Percentiles rank a stretch among this genome's conserved stretches.
Conservation (phyloP, 2,113 vertebrate genomes). For the Glaucomys volans region DNA sequence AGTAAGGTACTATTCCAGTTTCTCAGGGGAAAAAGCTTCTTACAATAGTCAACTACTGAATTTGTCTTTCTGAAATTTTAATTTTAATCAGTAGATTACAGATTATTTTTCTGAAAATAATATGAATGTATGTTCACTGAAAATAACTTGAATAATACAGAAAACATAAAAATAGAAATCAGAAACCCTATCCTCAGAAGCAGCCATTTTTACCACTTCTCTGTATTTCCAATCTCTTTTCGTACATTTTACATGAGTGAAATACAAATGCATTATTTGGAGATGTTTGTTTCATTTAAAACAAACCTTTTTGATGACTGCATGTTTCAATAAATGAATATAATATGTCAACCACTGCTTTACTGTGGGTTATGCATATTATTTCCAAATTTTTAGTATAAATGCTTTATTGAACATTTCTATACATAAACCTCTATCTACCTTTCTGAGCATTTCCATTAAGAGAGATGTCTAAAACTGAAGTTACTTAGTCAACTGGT, state of each 20-base stretch:
- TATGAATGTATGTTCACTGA: too few relatives aligned
- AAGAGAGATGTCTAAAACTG: constrained; percentile 11
- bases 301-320: background rate
- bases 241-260: background rate
- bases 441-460: constrained; percentile 13
- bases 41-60: background rate
- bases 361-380: constrained; percentile 1
- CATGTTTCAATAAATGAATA: background rate
- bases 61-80: constrained; percentile 9
- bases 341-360: background rate
- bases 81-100: too few relatives aligned
- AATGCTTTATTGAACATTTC: background rate
- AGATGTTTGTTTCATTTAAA: constrained; percentile 27
- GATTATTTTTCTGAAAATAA: background rate
- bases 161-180: too few relatives aligned
- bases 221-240: background rate
- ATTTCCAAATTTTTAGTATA: constrained; percentile 30
- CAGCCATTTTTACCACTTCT: background rate
- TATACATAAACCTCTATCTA: background rate
- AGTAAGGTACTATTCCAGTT: background rate
- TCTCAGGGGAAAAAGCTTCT: background rate
- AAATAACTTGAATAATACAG: too few relatives aligned
- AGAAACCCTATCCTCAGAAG: too few relatives aligned
- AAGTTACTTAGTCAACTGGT: background rate
- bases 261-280: constrained; percentile 7